Evolutionary conservation across 2,797 vertebrate genomes (phyloP).

Genomic region (Siniperca undulata): DNA sequence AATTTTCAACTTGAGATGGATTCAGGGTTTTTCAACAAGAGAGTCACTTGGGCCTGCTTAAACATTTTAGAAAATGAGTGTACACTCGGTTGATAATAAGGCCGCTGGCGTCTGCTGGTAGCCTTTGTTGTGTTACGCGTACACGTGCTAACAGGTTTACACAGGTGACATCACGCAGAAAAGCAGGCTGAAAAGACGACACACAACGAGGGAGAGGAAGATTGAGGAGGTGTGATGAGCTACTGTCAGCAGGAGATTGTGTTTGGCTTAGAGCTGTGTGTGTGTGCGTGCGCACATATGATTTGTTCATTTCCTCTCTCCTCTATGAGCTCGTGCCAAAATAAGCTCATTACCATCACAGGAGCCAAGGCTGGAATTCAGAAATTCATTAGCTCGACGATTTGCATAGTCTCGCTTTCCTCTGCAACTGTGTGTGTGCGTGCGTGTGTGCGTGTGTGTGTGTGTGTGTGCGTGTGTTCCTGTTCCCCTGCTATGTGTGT

Average conservation of each 20-base stretch:
- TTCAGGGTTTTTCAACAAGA: not conserved
- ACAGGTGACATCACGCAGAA: conserved; percentile 34
- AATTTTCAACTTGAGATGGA: not conserved
- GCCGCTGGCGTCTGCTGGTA: conserved; percentile 1
- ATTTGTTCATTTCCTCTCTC: conserved; percentile 59
- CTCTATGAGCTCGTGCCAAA: conserved; percentile 77
- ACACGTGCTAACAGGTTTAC: conserved; percentile 51
- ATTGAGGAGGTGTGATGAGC: conserved; percentile 66
- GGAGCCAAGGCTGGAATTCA: conserved; percentile 77
- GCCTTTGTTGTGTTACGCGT: not conserved
- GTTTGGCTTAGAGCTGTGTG: conserved; percentile 55
- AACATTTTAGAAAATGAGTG: not conserved
- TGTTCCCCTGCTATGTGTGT: conserved; percentile 6
- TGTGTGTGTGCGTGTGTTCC: conserved; percentile 17
- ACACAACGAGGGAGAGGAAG: conserved; percentile 22
- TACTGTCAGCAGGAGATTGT: conserved; percentile 71
- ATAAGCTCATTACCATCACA: conserved; percentile 82
- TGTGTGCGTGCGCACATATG: conserved; percentile 18
- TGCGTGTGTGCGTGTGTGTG: conserved; percentile 29
- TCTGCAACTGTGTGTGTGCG: conserved; percentile 38
- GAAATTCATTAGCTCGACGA: conserved; percentile 78
- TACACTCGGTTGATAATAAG: not conserved
- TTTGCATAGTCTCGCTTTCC: conserved; percentile 71
- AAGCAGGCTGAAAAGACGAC: conserved; percentile 35
- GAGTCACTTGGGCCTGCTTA: not conserved